A percentile compares a stretch with the other conserved stretches of the same genome.
These are phyloP conservation scores for Fundulus diaphanus DNA, from an alignment of 2,797 vertebrate genomes.

Conservation along the genomic window DNA sequence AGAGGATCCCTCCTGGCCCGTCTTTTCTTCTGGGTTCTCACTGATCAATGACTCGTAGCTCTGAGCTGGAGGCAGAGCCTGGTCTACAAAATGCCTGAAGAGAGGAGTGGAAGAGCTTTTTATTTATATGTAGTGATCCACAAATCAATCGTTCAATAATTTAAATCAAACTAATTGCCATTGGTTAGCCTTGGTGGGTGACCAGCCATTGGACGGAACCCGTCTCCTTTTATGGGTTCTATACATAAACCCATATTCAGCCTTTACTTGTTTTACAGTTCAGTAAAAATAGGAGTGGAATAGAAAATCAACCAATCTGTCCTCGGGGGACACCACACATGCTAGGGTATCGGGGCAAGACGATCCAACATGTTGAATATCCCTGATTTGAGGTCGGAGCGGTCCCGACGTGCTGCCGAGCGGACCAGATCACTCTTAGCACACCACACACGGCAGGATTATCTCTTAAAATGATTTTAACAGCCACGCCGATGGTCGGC, in stretches of 20 bases:
- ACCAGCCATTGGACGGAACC: background rate
- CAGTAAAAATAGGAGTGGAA: background rate
- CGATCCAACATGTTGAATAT: too few relatives aligned
- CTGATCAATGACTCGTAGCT: conserved; percentile 75
- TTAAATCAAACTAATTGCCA: background rate
- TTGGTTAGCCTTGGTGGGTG: background rate
- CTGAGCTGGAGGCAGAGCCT: conserved; percentile 54
- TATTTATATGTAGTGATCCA: background rate
- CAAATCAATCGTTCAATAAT: background rate
- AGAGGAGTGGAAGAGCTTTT: conserved; percentile 1
- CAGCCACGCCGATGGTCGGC: too few relatives aligned
- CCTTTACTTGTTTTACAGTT: too few relatives aligned
- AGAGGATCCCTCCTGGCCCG: background rate
- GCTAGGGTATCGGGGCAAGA: too few relatives aligned
- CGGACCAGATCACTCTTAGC: too few relatives aligned
- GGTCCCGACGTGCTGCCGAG: too few relatives aligned
- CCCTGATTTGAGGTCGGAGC: too few relatives aligned
- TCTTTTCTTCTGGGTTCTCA: conserved; percentile 14
- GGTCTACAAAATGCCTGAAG: conserved; percentile 46
- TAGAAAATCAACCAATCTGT: background rate
- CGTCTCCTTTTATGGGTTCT: too few relatives aligned
- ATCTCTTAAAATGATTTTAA: too few relatives aligned
- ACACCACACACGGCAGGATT: too few relatives aligned
- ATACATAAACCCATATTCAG: too few relatives aligned
- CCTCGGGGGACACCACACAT: too few relatives aligned